These are phyloP conservation scores for Campylomormyrus numenius DNA, from an alignment of 2,113 vertebrate species.

Conservation along the genomic window DNA sequence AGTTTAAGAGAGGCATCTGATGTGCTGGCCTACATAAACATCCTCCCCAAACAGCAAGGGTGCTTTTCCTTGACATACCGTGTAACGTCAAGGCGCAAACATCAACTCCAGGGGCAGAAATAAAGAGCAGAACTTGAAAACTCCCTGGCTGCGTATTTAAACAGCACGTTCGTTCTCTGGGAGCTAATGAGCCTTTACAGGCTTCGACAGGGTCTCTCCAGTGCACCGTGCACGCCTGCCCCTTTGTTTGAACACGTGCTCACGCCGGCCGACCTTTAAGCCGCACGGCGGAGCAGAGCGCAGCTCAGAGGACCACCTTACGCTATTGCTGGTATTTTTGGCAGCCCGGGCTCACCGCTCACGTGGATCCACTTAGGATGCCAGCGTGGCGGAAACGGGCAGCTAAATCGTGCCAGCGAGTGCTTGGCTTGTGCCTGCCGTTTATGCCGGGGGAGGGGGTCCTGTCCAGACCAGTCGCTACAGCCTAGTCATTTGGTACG, in stretches of 20 bases:
- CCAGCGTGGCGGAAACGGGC: not conserved
- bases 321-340: not conserved
- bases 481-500: not conserved
- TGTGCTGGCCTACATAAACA: not conserved
- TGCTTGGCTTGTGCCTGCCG: not conserved
- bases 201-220: not conserved
- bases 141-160: not conserved
- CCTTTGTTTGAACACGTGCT: conserved; percentile 1
- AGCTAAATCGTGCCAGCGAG: not conserved
- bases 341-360: not conserved
- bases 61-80: not conserved
- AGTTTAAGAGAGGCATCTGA: not conserved
- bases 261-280: not conserved
- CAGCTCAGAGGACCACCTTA: not conserved
- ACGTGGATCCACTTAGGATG: not conserved
- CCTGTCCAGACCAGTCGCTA: not conserved
- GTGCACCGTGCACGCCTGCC: not conserved
- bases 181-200: not conserved
- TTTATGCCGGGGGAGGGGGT: not conserved
- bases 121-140: not conserved
- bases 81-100: not conserved
- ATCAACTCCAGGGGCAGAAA: not conserved
- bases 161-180: not conserved
- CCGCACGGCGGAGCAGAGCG: not conserved
- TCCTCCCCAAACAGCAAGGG: not conserved